Conservation (phyloP, 2,888 invertebrate genomes). For the Poecilus cupreus region DNA sequence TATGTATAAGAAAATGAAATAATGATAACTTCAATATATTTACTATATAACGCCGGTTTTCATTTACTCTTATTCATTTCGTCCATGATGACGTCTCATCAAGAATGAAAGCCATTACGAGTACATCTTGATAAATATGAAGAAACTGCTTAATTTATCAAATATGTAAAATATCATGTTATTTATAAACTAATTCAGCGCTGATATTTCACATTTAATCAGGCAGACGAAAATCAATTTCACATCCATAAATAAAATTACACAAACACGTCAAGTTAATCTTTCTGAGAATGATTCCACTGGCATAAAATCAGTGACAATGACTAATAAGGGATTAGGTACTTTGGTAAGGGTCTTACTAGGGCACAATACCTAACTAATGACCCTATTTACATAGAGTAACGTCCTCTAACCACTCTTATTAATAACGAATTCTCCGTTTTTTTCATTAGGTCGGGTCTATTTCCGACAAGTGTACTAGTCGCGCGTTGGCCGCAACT, state of each 20-base stretch:
- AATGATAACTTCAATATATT: no score
- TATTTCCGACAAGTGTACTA: conserved; percentile 35
- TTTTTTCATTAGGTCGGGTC: background rate
- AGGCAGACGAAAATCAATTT: conserved; percentile 25
- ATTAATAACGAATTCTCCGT: conserved; percentile 18
- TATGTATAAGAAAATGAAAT: no score
- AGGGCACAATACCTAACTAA: conserved; percentile 27
- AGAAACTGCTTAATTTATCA: no score
- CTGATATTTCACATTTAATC: conserved; percentile 27
- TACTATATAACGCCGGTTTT: no score
- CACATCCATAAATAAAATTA: conserved; percentile 12
- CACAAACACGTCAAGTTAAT: conserved; percentile 19
- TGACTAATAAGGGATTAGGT: conserved; percentile 54
- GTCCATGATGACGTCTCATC: no score
- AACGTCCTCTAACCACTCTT: conserved; percentile 43
- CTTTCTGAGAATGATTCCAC: conserved; percentile 37
- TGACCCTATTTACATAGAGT: conserved; percentile 54
- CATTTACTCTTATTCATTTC: no score
- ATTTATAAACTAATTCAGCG: background rate
- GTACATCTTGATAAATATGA: no score
- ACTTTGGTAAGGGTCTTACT: conserved; percentile 26
- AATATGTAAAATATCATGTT: no score
- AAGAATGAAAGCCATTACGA: no score
- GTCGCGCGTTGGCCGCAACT: conserved; percentile 49
- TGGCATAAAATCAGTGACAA: conserved; percentile 42